Evolutionary conservation across 37 sponge, comb jelly and placozoan genomes (phyloP), one percentile per base, ranked within the genome.

Genomic region (Mnemiopsis leidyi): DNA sequence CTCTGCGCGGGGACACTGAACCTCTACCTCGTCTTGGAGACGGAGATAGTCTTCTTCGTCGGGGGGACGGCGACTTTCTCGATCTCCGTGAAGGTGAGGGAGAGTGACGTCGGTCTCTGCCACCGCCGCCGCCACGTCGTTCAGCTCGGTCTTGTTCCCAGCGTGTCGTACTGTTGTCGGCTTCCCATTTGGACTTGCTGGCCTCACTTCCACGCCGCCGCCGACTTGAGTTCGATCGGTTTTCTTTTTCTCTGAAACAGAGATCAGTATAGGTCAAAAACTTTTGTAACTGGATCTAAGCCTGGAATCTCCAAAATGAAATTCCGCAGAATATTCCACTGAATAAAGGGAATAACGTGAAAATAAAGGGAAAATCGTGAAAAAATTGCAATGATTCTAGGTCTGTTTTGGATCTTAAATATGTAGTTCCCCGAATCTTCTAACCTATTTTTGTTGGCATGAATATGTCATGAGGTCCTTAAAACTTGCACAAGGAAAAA

Each of bases 101-200:
- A 32, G 79, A 77, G 36, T 16, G 32, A 1, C 79, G 1, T 5
- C 79, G 1, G 34, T 32, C 32, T 77, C 32, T 31, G 0, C 35
- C 18, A 36, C 36, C 79, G 2, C 73, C 21, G n/a, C 73, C 28
- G 73, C 73, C 28, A 1, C 21, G 35, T 77, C 79, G 20, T 1
- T 77, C 32, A 5, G 18, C 32, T 9, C 32, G 32, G 35, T 13
- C 20, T 36, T 32, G 34, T 36, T 77, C 79, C 79, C 79, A 77
- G 32, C 79, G 79, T 31, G 20, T 77, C 16, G 20, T 77, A 16
- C 35, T 32, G 79, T 77, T 32, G 18, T 77, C 79, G 7, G 73
- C 73, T 34, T 77, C 79, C 79, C 79, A 77, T 36, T 77, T 77
- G 9, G 79, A 77, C 36, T 77, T 77, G 20, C 32, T 32, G 18